Percentiles rank a stretch among this genome's conserved stretches.
These are phyloP conservation scores for Siniperca knerii DNA, from an alignment of 2,113 vertebrate species.

Conservation along the genomic window DNA sequence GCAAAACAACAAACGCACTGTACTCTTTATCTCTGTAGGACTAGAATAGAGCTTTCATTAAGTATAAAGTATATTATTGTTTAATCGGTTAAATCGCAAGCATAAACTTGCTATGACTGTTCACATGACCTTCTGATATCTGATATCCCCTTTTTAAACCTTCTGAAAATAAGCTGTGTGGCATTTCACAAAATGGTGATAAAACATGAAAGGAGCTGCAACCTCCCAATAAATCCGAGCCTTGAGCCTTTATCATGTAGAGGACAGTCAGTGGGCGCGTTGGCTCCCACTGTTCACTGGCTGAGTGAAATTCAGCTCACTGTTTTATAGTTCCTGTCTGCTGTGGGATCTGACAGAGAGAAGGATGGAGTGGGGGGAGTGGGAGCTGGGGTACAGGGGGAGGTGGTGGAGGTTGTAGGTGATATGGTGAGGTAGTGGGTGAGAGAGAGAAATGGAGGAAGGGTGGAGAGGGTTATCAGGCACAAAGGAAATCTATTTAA, in stretches of 20 bases:
- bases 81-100: conserved; percentile 10
- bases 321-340: conserved; percentile 66
- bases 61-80: conserved; percentile 49
- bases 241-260: conserved; percentile 20
- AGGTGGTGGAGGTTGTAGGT: background rate
- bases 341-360: conserved; percentile 31
- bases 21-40: background rate
- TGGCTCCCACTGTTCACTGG: conserved; percentile 39
- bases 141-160: background rate
- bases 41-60: conserved; percentile 11
- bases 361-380: background rate
- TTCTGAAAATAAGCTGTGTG: background rate
- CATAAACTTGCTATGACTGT: conserved; percentile 25
- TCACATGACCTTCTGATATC: conserved; percentile 43
- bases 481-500: background rate
- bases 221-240: conserved; percentile 43
- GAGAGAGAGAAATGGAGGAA: background rate
- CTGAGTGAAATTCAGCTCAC: conserved; percentile 38
- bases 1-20: background rate
- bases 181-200: background rate
- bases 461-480: background rate
- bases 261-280: conserved; percentile 1
- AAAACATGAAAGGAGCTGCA: conserved; percentile 51
- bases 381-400: background rate
- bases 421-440: background rate